Evolutionary conservation across 1,140 invertebrate species (phyloP).

Genomic region (Pogonomyrmex barbatus): DNA sequence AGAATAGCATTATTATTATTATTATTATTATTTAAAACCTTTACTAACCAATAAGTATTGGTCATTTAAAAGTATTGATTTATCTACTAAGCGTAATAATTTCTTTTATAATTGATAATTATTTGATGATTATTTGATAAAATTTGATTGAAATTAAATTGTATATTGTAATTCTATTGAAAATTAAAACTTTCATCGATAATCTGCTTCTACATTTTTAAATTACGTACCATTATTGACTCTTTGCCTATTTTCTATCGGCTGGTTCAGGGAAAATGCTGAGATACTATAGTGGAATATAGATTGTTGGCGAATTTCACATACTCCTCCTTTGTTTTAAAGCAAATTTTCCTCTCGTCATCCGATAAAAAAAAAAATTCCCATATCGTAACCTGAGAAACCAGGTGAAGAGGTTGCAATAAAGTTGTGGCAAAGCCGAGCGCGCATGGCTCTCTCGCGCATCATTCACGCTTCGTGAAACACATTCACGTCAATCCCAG

Average conservation of each 20-base stretch:
- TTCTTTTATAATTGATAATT: too few species aligned
- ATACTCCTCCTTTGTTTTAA: not conserved
- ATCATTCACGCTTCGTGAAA: slow-evolving; percentile 69
- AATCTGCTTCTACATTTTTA: not conserved
- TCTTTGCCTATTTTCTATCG: not conserved
- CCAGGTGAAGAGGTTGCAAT: slow-evolving; percentile 39
- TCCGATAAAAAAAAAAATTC: slow-evolving; percentile 10
- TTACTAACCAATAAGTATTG: too few species aligned
- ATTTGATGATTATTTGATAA: too few species aligned
- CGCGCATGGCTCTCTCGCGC: slow-evolving; percentile 39
- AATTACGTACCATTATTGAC: not conserved
- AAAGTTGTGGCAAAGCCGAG: slow-evolving; percentile 51
- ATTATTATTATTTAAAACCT: too few species aligned
- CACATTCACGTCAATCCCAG: slow-evolving; percentile 74
- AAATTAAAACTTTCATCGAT: too few species aligned
- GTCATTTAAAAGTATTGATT: too few species aligned
- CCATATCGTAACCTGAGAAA: not conserved
- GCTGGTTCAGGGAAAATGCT: not conserved
- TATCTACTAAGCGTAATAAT: too few species aligned
- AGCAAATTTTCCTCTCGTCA: not conserved
- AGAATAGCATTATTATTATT: too few species aligned
- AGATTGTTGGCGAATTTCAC: not conserved
- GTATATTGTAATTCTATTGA: too few species aligned
- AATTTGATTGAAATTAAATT: too few species aligned
- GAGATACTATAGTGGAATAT: not conserved